Evolutionary conservation across 2,797 vertebrate genomes (phyloP).

Genomic region (Rhabdophis nuchalis): DNA sequence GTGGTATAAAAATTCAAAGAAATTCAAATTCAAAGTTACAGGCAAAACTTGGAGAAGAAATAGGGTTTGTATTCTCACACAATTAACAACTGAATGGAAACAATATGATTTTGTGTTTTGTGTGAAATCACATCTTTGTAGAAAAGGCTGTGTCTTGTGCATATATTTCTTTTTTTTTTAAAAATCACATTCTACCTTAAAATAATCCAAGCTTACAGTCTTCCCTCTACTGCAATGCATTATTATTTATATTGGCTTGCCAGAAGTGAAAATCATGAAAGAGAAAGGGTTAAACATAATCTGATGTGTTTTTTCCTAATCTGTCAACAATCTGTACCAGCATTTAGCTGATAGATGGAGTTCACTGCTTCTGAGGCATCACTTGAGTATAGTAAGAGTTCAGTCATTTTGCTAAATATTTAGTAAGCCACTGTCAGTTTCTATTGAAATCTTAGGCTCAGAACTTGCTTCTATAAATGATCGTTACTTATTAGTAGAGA

Average conservation of each 20-base stretch:
- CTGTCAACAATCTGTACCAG: background rate
- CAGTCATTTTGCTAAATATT: background rate
- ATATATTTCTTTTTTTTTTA: background rate
- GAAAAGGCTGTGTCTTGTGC: background rate
- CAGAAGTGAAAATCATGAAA: background rate
- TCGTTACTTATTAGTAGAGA: background rate
- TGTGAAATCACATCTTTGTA: background rate
- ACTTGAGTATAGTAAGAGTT: background rate
- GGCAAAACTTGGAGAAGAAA: slow-evolving; percentile 1
- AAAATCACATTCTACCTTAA: background rate
- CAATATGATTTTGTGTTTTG: background rate
- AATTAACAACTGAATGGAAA: slow-evolving; percentile 6
- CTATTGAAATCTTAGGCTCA: background rate
- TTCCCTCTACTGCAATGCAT: background rate
- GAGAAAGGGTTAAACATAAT: background rate
- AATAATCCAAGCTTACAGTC: background rate
- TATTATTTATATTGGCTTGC: background rate
- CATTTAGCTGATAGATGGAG: background rate
- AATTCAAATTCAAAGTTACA: no score
- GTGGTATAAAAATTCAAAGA: no score
- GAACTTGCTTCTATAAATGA: background rate
- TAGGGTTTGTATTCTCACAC: slow-evolving; percentile 19
- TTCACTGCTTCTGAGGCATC: background rate
- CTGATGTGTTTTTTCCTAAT: background rate
- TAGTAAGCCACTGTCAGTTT: background rate